Conservation (phyloP, 1,140 invertebrate species). For the Dreissena polymorpha region DNA sequence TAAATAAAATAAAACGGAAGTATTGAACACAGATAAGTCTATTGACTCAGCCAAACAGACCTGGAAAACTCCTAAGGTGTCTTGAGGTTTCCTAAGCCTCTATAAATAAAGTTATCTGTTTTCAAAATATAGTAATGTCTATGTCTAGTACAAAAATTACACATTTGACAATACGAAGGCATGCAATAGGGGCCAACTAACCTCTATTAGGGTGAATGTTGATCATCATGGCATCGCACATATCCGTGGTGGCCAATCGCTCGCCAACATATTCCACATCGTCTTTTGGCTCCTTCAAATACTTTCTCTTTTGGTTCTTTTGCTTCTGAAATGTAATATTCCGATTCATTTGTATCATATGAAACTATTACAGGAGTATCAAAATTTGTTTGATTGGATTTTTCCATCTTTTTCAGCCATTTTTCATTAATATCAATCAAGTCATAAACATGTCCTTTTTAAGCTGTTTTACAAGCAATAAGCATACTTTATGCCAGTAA, state of each 20-base stretch:
- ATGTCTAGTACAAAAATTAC: no score
- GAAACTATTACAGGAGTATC: neutral
- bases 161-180: no score
- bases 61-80: no score
- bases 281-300: neutral
- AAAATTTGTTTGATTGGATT: no score
- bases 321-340: neutral
- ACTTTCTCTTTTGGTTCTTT: conserved; percentile 14
- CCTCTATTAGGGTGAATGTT: conserved; percentile 51
- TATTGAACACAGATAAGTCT: no score
- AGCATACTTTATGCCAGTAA: neutral
- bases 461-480: neutral
- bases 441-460: neutral
- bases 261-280: conserved; percentile 9
- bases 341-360: neutral
- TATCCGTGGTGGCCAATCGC: neutral
- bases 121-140: no score
- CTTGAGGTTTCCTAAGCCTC: no score
- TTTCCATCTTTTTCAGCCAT: no score
- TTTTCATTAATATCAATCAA: no score
- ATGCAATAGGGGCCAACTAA: neutral
- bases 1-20: no score
- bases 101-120: no score
- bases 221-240: conserved; percentile 50
- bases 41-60: no score